Evolutionary conservation across 2,113 vertebrate genomes (phyloP), one percentile per base, ranked within the genome.

Genomic region (Danionella cerebrum): DNA sequence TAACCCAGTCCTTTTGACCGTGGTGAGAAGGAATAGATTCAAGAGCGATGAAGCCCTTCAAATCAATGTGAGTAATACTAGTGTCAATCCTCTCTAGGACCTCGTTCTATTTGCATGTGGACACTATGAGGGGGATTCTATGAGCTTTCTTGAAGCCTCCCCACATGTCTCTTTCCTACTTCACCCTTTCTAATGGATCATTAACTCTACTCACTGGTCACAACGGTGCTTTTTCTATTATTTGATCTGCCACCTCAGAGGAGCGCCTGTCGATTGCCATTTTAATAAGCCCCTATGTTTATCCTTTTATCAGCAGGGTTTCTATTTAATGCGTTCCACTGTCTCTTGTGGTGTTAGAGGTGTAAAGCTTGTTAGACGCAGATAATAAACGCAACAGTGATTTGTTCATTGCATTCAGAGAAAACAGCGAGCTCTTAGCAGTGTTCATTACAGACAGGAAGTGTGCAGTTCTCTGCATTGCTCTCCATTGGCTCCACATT

Each of bases 151-250:
- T 62, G 3, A 45, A 35, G 42, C 33, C 11, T 2, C 59, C 24
- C 59, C 12, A 35, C 29, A 16, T 0, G 29, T 4, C 18, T 2
- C 18, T 13, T 31, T 21, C 42, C 18, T 47, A 16, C 1, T 47
- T 62, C 41, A 19, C 14, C 2, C 1, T 39, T 27, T 47, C 21
- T 79, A 73, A 76, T 65, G 58, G 38, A 1, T 59, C 14, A 7
- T 69, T 71, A 70, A 31, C 71, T 73, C 38, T n/a, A n/a, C 1
- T 6, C 42, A 58, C 62, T 69, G 36, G 51, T 48, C 39, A 68
- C 76, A 76, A 77, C 77, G 75, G 63, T n/a, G 58, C 0, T 54
- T 4, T 12, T 65, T 79, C 66, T 44, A 71, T 79, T 55, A 67
- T 71, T 51, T 63, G 51, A 53, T 24, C 31, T 60, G 60, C 21